Evolutionary conservation across 2,888 invertebrate species (phyloP), one percentile per base, ranked within the genome.

Genomic region (Taphrorychus bicolor): DNA sequence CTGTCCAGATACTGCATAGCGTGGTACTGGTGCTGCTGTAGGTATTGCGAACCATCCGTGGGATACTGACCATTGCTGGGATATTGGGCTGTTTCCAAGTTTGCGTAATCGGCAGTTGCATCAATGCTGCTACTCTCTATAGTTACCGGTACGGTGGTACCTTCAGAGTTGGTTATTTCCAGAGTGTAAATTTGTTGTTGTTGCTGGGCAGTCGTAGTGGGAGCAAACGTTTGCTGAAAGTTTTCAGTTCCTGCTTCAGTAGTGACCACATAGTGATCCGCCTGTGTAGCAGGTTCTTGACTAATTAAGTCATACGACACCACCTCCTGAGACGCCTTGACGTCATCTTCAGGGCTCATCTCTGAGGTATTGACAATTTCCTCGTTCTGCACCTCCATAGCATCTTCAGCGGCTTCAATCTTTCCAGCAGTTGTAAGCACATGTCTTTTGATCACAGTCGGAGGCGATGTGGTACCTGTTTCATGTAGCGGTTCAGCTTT

Each of bases 41-140:
- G 48, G 56, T 77, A 79, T 53, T 77, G 77, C n/a, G 75, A 61
- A 1, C 76, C 77, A 52, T 79, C 77, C 0, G 75, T n/a, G 2
- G 70, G 61, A 22, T 61, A 70, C 22, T 77, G 76, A 16, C 74
- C 76, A 48, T 69, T 69, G 32, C 57, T 59, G 5, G 76, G 72
- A 4, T 82, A 76, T 3, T 87, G 84, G 1, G 89, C 89, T 0
- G 88, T 88, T 77, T 89, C 88, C 70, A 90, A 79, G 72, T 87
- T 88, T 0, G 89, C 88, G 74, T 89, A 89, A 85, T 89, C 71
- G 76, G 83, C 66, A 63, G 80, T 80, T 67, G 83, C 80, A 51
- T 75, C 75, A 5, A 74, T 73, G 21, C 59, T 71, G 14, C 49
- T 56, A 42, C 24, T 70, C 53, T 69, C 70, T 24, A 71, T 71